These are phyloP conservation scores for Cheilosia grossa DNA, from an alignment of 2,888 invertebrate genomes.

Conservation along the genomic window DNA sequence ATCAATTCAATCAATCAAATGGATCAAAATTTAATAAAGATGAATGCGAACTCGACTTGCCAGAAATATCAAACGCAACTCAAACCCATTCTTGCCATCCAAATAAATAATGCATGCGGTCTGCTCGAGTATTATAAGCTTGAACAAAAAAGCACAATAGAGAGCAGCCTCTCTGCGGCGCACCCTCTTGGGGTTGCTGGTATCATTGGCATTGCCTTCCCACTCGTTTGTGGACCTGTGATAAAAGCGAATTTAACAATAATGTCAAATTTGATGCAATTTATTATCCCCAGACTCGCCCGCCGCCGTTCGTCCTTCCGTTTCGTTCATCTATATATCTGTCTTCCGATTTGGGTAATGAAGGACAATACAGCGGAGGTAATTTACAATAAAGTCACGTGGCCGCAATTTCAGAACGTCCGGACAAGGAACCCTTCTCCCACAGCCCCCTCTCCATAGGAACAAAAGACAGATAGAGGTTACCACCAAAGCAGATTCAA, in stretches of 20 bases:
- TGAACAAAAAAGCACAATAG: conserved; percentile 8
- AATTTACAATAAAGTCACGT: conserved; percentile 82
- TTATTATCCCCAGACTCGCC: conserved; percentile 79
- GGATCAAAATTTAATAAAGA: conserved; percentile 77
- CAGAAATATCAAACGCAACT: neutral
- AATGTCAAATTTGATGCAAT: conserved; percentile 82
- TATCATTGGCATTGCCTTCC: neutral
- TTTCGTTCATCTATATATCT: conserved; percentile 29
- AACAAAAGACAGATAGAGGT: conserved; percentile 53
- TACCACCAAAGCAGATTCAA: conserved; percentile 77
- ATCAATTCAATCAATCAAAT: conserved; percentile 79
- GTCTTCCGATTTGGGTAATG: conserved; percentile 61
- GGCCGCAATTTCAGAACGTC: conserved; percentile 82
- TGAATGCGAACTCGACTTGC: conserved; percentile 75
- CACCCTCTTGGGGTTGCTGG: neutral
- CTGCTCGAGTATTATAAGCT: conserved; percentile 1
- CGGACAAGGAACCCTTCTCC: conserved; percentile 62
- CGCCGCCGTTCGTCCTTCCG: conserved; percentile 76
- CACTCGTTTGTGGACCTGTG: conserved; percentile 53
- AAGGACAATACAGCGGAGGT: conserved; percentile 75
- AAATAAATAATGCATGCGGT: conserved; percentile 48
- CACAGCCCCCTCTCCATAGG: neutral
- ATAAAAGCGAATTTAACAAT: conserved; percentile 74
- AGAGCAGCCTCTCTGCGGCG: conserved; percentile 5
- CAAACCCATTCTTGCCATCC: conserved; percentile 15